Percentiles rank a stretch among this genome's conserved stretches.
phyloP scores from a whole-genome alignment of 2,797 vertebrate species.

The Erpetoichthys calabaricus region DNA sequence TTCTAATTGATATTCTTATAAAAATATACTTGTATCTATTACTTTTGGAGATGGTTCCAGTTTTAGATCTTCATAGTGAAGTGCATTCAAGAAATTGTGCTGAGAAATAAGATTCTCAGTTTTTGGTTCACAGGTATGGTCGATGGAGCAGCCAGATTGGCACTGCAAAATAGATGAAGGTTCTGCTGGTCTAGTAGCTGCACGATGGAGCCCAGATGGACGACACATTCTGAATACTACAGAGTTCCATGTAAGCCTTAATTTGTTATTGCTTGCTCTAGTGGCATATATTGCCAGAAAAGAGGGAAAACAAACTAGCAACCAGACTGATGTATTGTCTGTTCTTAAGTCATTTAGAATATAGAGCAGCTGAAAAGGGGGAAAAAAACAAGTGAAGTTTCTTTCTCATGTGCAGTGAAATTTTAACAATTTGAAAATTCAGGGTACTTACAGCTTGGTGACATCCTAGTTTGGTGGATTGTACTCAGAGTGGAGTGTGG shows the following conservation, averaged over 20 bases:
- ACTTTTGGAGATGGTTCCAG: constrained; percentile 63
- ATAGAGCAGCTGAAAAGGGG: too few species aligned
- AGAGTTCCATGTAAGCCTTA: constrained; percentile 87
- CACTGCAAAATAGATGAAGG: constrained; percentile 96
- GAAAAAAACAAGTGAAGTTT: too few species aligned
- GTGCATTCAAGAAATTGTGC: background rate
- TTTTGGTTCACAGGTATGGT: constrained; percentile 71
- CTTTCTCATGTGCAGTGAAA: too few species aligned
- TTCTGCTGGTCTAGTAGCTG: constrained; percentile 82
- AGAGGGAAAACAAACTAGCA: constrained; percentile 54
- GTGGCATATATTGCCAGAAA: constrained; percentile 54
- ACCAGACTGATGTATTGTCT: constrained; percentile 9
- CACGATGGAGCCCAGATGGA: constrained; percentile 92
- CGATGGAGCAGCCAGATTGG: constrained; percentile 88
- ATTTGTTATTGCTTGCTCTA: constrained; percentile 24
- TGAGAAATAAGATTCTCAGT: background rate
- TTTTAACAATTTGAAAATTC: too few species aligned
- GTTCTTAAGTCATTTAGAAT: too few species aligned
- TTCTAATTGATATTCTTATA: background rate
- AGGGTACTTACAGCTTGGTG: too few species aligned
- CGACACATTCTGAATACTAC: constrained; percentile 97
- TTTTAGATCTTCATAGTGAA: constrained; percentile 61
- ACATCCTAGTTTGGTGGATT: too few species aligned
- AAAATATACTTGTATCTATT: constrained; percentile 22
- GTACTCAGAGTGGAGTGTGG: too few species aligned